Evolutionary conservation across 1,140 invertebrate species (phyloP).

Genomic region (Euwallacea similis): DNA sequence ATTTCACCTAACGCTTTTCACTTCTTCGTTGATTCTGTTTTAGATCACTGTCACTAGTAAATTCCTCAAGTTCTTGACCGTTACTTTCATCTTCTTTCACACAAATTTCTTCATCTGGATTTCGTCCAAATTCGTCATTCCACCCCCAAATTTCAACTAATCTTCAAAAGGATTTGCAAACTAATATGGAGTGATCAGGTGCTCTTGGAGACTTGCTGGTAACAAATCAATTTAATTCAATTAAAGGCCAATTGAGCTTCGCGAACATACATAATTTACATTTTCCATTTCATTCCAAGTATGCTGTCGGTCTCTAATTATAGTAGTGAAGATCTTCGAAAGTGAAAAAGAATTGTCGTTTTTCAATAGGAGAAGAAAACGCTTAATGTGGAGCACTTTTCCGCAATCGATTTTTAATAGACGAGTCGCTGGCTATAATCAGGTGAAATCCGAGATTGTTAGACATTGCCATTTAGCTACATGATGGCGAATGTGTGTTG

Average conservation of each 20-base stretch:
- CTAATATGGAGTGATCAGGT: too few relatives aligned
- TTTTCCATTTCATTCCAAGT: slow-evolving; percentile 8
- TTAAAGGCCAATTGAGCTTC: background rate
- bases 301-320: slow-evolving; percentile 6
- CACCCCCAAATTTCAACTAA: too few relatives aligned
- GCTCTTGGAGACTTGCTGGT: too few relatives aligned
- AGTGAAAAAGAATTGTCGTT: slow-evolving; percentile 13
- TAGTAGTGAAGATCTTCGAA: slow-evolving; percentile 11
- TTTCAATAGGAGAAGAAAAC: slow-evolving; percentile 13
- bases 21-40: too few relatives aligned
- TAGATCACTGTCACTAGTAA: too few relatives aligned
- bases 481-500: slow-evolving; percentile 43
- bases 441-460: slow-evolving; percentile 44
- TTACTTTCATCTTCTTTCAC: too few relatives aligned
- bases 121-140: too few relatives aligned
- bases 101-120: too few relatives aligned
- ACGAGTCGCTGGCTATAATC: slow-evolving; percentile 47
- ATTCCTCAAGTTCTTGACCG: too few relatives aligned
- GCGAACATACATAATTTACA: background rate
- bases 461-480: slow-evolving; percentile 37
- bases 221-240: too few relatives aligned
- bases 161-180: too few relatives aligned
- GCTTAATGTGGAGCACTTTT: slow-evolving; percentile 42
- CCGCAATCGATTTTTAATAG: slow-evolving; percentile 42
- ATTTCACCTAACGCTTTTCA: too few relatives aligned